Percentiles rank a stretch among this genome's conserved stretches.
phyloP scores from a whole-genome alignment of 2,797 vertebrate genomes.

The Fringilla coelebs region DNA sequence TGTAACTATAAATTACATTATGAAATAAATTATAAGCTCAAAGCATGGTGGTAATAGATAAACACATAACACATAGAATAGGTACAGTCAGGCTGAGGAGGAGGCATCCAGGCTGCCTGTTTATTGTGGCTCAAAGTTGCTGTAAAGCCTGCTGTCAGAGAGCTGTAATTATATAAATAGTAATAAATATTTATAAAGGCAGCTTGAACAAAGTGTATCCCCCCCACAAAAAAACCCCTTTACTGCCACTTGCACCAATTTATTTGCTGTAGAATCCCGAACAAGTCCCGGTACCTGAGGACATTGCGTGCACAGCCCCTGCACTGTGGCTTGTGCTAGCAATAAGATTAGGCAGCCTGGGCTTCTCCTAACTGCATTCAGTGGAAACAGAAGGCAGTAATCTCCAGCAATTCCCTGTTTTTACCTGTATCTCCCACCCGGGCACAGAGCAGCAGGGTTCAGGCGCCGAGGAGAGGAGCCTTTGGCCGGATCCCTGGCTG shows the following conservation, averaged over 20 bases:
- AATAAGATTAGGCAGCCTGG: not conserved
- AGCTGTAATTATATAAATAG: conserved; percentile 31
- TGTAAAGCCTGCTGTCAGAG: conserved; percentile 22
- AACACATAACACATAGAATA: not conserved
- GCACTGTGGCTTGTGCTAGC: not conserved
- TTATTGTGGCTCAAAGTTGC: conserved; percentile 21
- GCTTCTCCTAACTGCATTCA: not conserved
- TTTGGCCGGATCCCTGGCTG: conserved; percentile 41
- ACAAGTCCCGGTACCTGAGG: conserved; percentile 5
- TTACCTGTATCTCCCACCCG: conserved; percentile 70
- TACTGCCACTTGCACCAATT: not conserved
- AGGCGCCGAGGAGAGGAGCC: not conserved
- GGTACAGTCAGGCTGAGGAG: not conserved
- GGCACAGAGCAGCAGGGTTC: conserved; percentile 25
- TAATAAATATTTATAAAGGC: conserved; percentile 54
- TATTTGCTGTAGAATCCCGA: conserved; percentile 4
- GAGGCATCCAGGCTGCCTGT: conserved; percentile 10
- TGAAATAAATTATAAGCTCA: conserved; percentile 19
- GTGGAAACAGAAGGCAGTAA: not conserved
- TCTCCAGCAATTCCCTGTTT: not conserved
- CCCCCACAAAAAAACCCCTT: not conserved
- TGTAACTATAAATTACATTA: conserved; percentile 50
- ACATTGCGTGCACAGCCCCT: not conserved
- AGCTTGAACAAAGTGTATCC: not conserved
- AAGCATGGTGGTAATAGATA: conserved; percentile 8